Base-by-base conservation (phyloP, 2,797 vertebrate species). In the Leptatherina wallacei region DNA sequence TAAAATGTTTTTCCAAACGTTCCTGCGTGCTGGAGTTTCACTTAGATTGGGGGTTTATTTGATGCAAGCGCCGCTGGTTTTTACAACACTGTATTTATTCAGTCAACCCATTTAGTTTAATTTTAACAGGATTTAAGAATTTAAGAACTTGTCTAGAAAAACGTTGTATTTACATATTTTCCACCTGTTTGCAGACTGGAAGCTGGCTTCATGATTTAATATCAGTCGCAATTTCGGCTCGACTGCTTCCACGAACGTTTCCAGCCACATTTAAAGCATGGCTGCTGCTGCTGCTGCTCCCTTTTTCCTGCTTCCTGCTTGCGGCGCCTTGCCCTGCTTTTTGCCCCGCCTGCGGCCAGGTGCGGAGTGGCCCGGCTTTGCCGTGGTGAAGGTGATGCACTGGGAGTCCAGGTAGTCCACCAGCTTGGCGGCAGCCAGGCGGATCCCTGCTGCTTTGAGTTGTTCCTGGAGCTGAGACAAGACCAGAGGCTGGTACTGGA, bases 321-420 rank as follows among this genome's bases (percentile, higher is more conserved):
- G 64, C 0, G 71, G 60, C 56, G 54, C 73, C 62, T 44, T 85
- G 61, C 81, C 78, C 0, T 66, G 52, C 75, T 54, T 87, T 49
- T 59, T 88, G 69, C 71, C 88, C 16, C 81, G 78, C 54, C 91
- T 67, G n/a, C 83, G 85, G 32, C 84, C 27, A 6, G 86, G 40
- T 1, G 80, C 79, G 0, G 81, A 0, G 3, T 84, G 82, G 0
- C 96, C 95, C 0, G 89, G 93, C 73, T 93, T 93, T 0, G 97
- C 97, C 0, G 95, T 98, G 67, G 97, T 99, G 75, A 96, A 95
- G 16, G 98, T 99, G 83, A 99, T 93, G 69, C 97, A 96, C 73
- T 97, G 97, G 38, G 96, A 91, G 62, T 99, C 98, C 65, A 99
- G 90, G 73, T 96, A 97, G 87, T 98, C 95, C 67, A 96, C 81